Percentiles rank a stretch among this genome's conserved stretches.
These are phyloP conservation scores for Cosmopolites sordidus DNA, from an alignment of 2,888 invertebrate species.

Conservation along the genomic window DNA sequence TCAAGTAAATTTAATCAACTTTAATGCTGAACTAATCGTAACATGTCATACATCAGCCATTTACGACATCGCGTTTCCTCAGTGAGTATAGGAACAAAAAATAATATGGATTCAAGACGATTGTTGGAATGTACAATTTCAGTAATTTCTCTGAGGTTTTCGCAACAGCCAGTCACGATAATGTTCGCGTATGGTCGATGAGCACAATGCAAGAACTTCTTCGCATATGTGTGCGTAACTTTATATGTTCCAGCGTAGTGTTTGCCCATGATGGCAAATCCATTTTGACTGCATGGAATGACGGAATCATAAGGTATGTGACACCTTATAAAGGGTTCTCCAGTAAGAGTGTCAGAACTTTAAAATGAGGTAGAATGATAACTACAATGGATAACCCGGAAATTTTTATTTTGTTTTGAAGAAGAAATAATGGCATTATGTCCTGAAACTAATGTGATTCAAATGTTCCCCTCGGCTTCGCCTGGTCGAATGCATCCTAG, in stretches of 20 bases:
- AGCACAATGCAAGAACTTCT: conserved; percentile 73
- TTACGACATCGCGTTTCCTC: conserved; percentile 78
- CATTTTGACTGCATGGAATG: conserved; percentile 81
- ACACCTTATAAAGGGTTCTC: not conserved
- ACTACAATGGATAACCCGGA: too few relatives aligned
- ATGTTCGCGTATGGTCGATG: conserved; percentile 82
- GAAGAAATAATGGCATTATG: too few relatives aligned
- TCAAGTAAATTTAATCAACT: conserved; percentile 63
- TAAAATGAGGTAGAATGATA: too few relatives aligned
- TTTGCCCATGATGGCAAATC: conserved; percentile 77
- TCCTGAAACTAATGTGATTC: too few relatives aligned
- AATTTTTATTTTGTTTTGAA: too few relatives aligned
- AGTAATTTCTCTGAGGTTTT: conserved; percentile 81
- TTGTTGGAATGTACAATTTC: conserved; percentile 28
- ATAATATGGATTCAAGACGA: not conserved
- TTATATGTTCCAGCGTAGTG: conserved; percentile 72
- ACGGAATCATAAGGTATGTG: conserved; percentile 67
- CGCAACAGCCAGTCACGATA: conserved; percentile 80
- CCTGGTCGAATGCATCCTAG: too few relatives aligned
- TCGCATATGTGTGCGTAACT: conserved; percentile 82
- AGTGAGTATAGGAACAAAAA: conserved; percentile 56
- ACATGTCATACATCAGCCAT: conserved; percentile 81
- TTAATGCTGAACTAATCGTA: conserved; percentile 64
- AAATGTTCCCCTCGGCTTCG: too few relatives aligned
- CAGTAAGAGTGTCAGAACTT: too few relatives aligned